Base-by-base conservation (phyloP, 64 coral and sea anemone genomes). In the Actinia equina region DNA sequence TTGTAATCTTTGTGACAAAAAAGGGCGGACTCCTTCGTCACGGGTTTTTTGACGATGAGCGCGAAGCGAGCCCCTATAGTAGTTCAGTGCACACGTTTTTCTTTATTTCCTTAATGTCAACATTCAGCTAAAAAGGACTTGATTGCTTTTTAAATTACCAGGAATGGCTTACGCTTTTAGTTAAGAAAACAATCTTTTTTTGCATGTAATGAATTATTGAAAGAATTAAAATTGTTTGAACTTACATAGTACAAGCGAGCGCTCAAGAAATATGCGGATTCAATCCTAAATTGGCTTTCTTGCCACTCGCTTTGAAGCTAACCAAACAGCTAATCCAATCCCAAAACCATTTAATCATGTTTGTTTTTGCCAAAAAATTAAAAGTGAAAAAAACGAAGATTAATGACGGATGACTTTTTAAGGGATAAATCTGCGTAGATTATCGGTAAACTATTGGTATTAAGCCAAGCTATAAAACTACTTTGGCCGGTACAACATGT, bases 301-400 rank as follows among this genome's bases (percentile, higher is more conserved):
- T 74, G 69, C 23, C 69, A 74, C n/a, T 65, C 15, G 7, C 9
- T 74, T 30, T 41, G 2, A 18, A 74, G 13, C 69, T 11, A 74
- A 25, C 26, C 62, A 23, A 65, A 65, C 18, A 65, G 25, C 69
- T 74, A 74, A 74, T 74, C 25, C 69, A 74, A 26, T 30, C 69
- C 13, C 12, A 74, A 74, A 69, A 18, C 69, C 26, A 74, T 74
- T 37, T 74, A 26, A 74, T 74, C 27, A 10, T 74, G 26, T 74
- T 74, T 74, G 69, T 30, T 74, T 74, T 74, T 15, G 69, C n/a
- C 26, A 25, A 74, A 26, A 74, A 74, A 74, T 74, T 74, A 74
- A 74, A 74, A 74, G 69, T 74, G 25, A 74, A 74, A 74, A 37
- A 74, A 8, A 74, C 23, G 20, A 74, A 74, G 69, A 69, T 41